These are phyloP conservation scores for Halichondria panicea DNA, from an alignment of 37 sponge, comb jelly and placozoan species.

Conservation along the genomic window DNA sequence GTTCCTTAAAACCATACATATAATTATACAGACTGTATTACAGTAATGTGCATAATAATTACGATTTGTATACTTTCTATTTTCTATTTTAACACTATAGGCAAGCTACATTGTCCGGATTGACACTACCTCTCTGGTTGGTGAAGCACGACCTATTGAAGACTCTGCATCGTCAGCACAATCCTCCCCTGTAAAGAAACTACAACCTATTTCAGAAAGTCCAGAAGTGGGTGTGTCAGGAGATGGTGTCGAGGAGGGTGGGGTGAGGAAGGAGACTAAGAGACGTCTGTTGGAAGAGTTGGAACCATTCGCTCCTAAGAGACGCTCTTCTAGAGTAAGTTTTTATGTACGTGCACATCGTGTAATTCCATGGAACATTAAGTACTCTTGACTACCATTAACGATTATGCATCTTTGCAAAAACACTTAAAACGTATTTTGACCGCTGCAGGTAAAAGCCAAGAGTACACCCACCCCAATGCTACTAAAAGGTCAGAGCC, in stretches of 20 bases:
- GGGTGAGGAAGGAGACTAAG: constrained; percentile 41
- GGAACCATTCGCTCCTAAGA: constrained; percentile 45
- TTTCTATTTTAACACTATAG: too few relatives aligned
- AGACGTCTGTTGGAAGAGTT: constrained; percentile 16
- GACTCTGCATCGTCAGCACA: too few relatives aligned
- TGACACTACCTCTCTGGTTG: too few relatives aligned
- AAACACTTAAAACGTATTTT: not conserved
- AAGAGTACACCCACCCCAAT: constrained; percentile 14
- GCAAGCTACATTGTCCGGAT: too few relatives aligned
- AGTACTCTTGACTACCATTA: not conserved
- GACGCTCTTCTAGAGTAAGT: constrained; percentile 62
- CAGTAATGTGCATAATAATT: too few relatives aligned
- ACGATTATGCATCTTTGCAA: not conserved
- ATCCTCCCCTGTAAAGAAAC: too few relatives aligned
- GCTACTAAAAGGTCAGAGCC: not conserved
- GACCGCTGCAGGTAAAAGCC: constrained; percentile 11
- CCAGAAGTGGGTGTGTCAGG: too few relatives aligned
- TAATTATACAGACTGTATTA: too few relatives aligned
- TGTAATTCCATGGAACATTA: not conserved
- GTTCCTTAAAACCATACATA: too few relatives aligned
- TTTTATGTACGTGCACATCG: not conserved
- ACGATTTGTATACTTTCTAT: too few relatives aligned
- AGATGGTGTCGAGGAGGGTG: constrained; percentile 9
- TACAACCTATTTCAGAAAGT: too few relatives aligned
- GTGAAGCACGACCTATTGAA: too few relatives aligned